Conservation (phyloP, 2,888 invertebrate species). For the Odontocerum albicorne region DNA sequence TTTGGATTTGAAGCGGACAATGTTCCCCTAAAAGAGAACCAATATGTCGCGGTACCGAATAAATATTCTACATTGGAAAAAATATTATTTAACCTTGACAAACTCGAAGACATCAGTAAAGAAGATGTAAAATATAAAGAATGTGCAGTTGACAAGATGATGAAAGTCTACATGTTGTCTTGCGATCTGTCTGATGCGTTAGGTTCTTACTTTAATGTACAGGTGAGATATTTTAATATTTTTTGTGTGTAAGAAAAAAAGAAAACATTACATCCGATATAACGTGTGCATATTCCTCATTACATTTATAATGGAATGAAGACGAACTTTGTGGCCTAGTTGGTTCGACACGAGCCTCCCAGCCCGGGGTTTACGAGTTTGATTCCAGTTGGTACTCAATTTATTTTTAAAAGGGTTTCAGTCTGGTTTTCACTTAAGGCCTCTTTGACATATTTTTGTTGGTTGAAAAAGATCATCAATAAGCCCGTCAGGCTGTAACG, state of each 20-base stretch:
- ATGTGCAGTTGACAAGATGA: slow-evolving; percentile 12
- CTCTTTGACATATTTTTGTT: too few species aligned
- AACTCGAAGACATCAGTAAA: background rate
- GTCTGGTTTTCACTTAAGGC: too few species aligned
- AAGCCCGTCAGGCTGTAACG: too few species aligned
- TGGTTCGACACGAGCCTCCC: too few species aligned
- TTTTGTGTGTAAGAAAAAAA: background rate
- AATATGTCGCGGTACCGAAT: background rate
- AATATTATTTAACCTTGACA: background rate
- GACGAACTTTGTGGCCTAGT: too few species aligned
- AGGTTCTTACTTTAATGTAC: slow-evolving; percentile 9
- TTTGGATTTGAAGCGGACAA: background rate
- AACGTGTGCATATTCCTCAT: too few species aligned
- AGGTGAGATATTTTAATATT: slow-evolving; percentile 9
- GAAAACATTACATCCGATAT: background rate
- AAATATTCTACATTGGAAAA: background rate
- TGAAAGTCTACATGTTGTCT: slow-evolving; percentile 22
- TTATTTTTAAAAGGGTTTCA: too few species aligned
- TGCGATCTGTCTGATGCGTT: slow-evolving; percentile 17
- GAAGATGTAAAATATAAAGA: background rate
- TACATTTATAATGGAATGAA: too few species aligned
- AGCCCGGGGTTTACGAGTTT: too few species aligned
- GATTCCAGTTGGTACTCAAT: too few species aligned
- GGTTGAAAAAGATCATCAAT: too few species aligned
- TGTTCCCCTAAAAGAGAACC: background rate